Evolutionary conservation across 1,140 invertebrate genomes (phyloP), one percentile per base, ranked within the genome.

Genomic region (Monochamus saltuarius): DNA sequence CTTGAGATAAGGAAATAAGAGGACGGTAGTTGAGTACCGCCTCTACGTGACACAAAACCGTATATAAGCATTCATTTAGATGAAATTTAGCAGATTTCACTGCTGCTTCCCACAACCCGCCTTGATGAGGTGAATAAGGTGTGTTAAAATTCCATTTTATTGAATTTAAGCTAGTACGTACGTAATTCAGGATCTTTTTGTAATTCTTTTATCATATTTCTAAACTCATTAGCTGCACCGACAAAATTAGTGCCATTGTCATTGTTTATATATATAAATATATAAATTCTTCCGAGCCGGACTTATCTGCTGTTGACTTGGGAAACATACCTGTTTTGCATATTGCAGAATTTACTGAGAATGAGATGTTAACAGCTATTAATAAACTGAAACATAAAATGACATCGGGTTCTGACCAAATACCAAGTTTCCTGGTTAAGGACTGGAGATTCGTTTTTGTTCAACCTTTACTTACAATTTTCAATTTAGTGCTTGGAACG

Each of bases 201-300:
- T 45, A 29, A 11, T 37, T 8, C 42, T 37, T 4, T 16, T 42
- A 36, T 1, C 49, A n/a, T 13, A 49, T 42, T 11, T 49, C 46
- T 11, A 64, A 38, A 17, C 6, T 60, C 55, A 17, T 47, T 59
- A 16, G 54, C 36, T 8, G 65, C 59, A 10, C 73, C 72, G 4
- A 66, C 47, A 62, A 80, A 79, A 59, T 78, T 76, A 2, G 72
- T 76, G 10, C 73, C 73, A 53, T 73, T 73, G 50, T 78, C 78
- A 13, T 65, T 73, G 38, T 70, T 72, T 10, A 78, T 61, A n/a
- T n/a, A n/a, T n/a, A n/a, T n/a, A n/a, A n/a, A n/a, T n/a, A n/a
- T n/a, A n/a, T n/a, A n/a, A n/a, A n/a, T n/a, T n/a, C n/a, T n/a
- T n/a, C n/a, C n/a, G n/a, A n/a, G n/a, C n/a, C n/a, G n/a, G n/a